phyloP scores from a whole-genome alignment of 30 jellyfish, hydroid and myxozoan genomes.

The Aurelia sp. region DNA sequence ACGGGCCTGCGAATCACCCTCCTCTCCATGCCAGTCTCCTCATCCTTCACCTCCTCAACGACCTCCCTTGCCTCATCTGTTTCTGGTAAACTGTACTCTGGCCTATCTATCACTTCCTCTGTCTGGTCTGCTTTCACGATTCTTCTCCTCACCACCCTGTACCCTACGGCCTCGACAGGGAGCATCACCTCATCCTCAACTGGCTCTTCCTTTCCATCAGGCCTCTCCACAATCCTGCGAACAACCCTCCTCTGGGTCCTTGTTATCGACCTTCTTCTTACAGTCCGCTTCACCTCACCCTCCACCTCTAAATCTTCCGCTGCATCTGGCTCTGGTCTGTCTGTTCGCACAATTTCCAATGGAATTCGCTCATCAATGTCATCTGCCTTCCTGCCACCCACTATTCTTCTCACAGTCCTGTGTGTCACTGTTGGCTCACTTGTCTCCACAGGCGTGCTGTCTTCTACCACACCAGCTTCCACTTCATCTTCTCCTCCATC shows the following conservation, averaged over 20 bases:
- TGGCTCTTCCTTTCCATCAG: constrained; percentile 31
- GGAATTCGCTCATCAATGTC: constrained; percentile 64
- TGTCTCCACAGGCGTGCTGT: constrained; percentile 30
- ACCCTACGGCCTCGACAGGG: constrained; percentile 52
- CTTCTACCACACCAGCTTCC: constrained; percentile 62
- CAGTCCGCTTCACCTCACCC: constrained; percentile 77
- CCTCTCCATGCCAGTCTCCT: constrained; percentile 57
- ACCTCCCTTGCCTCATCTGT: constrained; percentile 51
- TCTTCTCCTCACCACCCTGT: constrained; percentile 51
- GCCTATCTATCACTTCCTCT: constrained; percentile 47
- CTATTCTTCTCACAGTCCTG: constrained; percentile 77
- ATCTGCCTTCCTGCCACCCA: constrained; percentile 13
- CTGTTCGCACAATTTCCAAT: constrained; percentile 69
- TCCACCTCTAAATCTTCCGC: constrained; percentile 60
- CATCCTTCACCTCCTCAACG: constrained; percentile 61
- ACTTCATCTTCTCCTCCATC: constrained; percentile 53
- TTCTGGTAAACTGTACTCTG: constrained; percentile 72
- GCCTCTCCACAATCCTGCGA: constrained; percentile 63
- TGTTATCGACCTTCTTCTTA: constrained; percentile 72
- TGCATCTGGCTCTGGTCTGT: constrained; percentile 70
- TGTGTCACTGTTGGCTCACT: constrained; percentile 62
- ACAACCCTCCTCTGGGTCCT: constrained; percentile 76
- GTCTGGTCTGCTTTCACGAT: constrained; percentile 55
- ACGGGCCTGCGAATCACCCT: constrained; percentile 80
- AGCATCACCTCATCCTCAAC: constrained; percentile 57